Evolutionary conservation across 1,140 invertebrate genomes (phyloP).

Genomic region (Papilio dardanus): DNA sequence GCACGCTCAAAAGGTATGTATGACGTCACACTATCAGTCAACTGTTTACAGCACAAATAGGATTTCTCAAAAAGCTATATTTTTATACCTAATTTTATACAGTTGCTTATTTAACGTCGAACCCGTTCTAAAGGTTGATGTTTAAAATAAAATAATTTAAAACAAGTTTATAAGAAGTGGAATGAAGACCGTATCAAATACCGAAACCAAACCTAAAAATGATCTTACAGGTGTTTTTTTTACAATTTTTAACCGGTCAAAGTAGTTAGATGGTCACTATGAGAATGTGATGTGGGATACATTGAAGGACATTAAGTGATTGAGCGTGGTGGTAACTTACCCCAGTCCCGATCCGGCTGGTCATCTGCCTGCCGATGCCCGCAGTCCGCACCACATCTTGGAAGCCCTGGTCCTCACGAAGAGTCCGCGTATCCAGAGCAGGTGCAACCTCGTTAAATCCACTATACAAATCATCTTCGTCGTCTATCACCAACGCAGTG

Average conservation of each 20-base stretch:
- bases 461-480: conserved; percentile 74
- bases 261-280: no score
- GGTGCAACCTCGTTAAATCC: conserved; percentile 79
- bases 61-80: no score
- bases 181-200: no score
- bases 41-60: not conserved
- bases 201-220: no score
- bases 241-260: no score
- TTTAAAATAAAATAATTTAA: not conserved
- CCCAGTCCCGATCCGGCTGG: conserved; percentile 70
- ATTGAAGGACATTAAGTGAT: no score
- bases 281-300: no score
- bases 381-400: conserved; percentile 74
- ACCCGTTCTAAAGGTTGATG: not conserved
- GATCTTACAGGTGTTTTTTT: no score
- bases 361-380: conserved; percentile 70
- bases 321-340: no score
- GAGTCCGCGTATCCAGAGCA: conserved; percentile 70
- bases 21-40: not conserved
- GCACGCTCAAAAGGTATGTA: not conserved
- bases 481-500: conserved; percentile 66
- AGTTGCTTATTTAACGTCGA: not conserved
- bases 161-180: not conserved
- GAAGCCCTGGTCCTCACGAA: conserved; percentile 72
- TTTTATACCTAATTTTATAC: no score